These are phyloP conservation scores for Crotalus viridis DNA, from an alignment of 2,113 vertebrate genomes.

Conservation along the genomic window DNA sequence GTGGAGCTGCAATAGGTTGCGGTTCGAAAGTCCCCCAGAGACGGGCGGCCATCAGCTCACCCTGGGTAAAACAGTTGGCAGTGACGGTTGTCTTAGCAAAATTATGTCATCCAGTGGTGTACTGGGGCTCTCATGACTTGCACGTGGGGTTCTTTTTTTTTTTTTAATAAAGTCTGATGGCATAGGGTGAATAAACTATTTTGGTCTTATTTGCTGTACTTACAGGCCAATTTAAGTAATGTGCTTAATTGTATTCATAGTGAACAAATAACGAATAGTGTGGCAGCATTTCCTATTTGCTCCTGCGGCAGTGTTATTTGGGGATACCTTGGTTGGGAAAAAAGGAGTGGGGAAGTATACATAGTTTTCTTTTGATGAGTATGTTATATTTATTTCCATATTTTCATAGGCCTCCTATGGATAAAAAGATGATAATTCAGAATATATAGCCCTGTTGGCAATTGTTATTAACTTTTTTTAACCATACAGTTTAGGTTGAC, in stretches of 20 bases:
- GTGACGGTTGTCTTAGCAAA: not conserved
- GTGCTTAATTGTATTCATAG: not conserved
- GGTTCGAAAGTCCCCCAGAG: not conserved
- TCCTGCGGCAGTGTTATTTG: not conserved
- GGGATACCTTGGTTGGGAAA: not conserved
- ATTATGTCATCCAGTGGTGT: not conserved
- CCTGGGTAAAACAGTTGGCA: not conserved
- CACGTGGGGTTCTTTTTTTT: not conserved
- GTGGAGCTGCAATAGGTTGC: not conserved
- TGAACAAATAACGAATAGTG: not conserved
- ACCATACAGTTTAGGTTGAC: not conserved
- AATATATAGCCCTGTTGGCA: not conserved
- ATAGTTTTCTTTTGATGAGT: not conserved
- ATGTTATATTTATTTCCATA: not conserved
- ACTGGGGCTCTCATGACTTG: not conserved
- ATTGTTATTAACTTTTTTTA: not conserved
- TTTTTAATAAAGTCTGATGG: not conserved
- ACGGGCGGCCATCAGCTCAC: too few relatives aligned
- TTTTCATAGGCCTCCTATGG: not conserved
- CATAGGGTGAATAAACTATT: not conserved
- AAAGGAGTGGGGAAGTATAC: not conserved
- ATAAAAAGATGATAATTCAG: not conserved
- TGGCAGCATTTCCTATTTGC: not conserved
- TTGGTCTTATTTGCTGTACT: not conserved
- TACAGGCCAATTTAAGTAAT: not conserved